Percentiles rank a stretch among this genome's conserved stretches.
Conservation (phyloP, 2,797 vertebrate species). For the Phrynocephalus vlangalii region DNA sequence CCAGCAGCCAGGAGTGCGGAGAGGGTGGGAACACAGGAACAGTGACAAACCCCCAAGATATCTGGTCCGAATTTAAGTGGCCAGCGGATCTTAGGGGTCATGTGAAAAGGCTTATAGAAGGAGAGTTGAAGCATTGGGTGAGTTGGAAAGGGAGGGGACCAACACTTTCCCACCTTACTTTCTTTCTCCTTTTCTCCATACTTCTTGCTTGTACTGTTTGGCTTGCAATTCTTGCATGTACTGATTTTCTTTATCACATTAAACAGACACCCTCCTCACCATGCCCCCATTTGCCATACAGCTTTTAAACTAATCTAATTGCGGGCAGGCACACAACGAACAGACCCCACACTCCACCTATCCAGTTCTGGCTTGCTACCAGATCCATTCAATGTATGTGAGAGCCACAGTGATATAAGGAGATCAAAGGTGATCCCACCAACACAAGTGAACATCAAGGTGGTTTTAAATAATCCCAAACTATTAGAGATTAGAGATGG, state of each 20-base stretch:
- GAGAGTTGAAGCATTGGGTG: not conserved
- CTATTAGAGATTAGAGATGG: not conserved
- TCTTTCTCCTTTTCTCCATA: not conserved
- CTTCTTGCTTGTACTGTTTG: not conserved
- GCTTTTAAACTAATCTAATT: conserved; percentile 59
- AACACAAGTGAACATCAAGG: conserved; percentile 6
- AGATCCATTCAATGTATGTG: conserved; percentile 39
- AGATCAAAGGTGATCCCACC: conserved; percentile 4
- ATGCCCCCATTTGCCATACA: conserved; percentile 36
- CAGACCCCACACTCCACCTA: conserved; percentile 17
- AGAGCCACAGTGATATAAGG: conserved; percentile 13
- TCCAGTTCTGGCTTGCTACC: conserved; percentile 28
- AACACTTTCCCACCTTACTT: not conserved
- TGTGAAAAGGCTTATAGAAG: too few species aligned
- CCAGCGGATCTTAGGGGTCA: too few species aligned
- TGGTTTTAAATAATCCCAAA: conserved; percentile 14
- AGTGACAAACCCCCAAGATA: too few species aligned
- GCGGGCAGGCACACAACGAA: conserved; percentile 39
- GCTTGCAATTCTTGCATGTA: conserved; percentile 31
- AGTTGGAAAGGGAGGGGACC: not conserved
- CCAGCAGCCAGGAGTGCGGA: too few species aligned
- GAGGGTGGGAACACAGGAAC: too few species aligned
- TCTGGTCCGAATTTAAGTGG: too few species aligned
- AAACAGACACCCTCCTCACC: conserved; percentile 40
- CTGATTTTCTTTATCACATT: conserved; percentile 45